These are phyloP conservation scores for Euphonia xanthogaster DNA, from an alignment of 2,797 vertebrate genomes.

Conservation along the genomic window DNA sequence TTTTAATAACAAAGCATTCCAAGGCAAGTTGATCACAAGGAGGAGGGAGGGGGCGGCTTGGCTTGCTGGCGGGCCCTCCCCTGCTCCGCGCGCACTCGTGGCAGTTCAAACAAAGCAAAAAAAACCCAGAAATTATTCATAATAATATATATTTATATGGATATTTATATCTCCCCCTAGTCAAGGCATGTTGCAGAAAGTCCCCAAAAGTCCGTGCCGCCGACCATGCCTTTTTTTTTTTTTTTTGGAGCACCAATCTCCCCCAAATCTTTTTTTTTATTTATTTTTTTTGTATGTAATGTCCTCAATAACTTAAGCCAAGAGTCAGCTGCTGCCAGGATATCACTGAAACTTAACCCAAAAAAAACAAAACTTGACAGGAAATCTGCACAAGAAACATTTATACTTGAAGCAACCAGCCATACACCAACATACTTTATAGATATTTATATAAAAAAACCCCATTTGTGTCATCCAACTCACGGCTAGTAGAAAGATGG, in stretches of 20 bases:
- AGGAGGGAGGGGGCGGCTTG: not conserved
- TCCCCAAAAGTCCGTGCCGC: slow-evolving; percentile 39
- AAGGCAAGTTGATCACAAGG: slow-evolving; percentile 38
- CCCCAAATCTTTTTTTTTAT: not conserved
- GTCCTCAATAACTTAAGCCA: slow-evolving; percentile 71
- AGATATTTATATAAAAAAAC: slow-evolving; percentile 65
- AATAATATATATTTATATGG: not conserved
- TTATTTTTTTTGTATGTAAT: not conserved
- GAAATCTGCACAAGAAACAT: slow-evolving; percentile 77
- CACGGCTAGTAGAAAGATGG: slow-evolving; percentile 74
- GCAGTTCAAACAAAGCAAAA: slow-evolving; percentile 32
- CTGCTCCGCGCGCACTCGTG: not conserved
- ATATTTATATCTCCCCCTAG: slow-evolving; percentile 13
- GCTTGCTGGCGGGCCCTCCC: not conserved
- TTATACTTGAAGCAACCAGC: slow-evolving; percentile 78
- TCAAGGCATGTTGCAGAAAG: slow-evolving; percentile 48
- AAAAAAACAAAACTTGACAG: slow-evolving; percentile 73
- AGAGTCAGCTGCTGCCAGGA: slow-evolving; percentile 71
- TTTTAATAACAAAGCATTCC: slow-evolving; percentile 68
- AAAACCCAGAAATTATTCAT: not conserved
- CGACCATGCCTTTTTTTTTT: slow-evolving; percentile 27
- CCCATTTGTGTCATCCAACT: slow-evolving; percentile 67
- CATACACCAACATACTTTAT: slow-evolving; percentile 76
- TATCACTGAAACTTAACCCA: slow-evolving; percentile 66
- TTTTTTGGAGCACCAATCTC: slow-evolving; percentile 63